Evolutionary conservation across 2,888 invertebrate species (phyloP).

Genomic region (Oscheius sp.): DNA sequence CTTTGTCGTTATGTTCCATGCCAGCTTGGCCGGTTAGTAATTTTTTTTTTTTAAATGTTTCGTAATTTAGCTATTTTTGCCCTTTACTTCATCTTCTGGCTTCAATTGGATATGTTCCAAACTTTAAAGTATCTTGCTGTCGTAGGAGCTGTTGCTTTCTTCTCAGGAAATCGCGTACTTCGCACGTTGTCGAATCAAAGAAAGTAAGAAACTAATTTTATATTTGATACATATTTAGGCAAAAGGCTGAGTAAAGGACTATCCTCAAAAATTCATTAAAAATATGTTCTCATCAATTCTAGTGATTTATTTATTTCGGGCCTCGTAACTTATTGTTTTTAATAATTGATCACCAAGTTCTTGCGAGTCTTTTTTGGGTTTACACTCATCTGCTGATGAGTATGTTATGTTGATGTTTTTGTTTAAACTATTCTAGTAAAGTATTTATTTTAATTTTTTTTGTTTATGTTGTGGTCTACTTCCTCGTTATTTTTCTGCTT

Average conservation of each 20-base stretch:
- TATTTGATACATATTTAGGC: slow-evolving; percentile 1
- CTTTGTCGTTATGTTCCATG: slow-evolving; percentile 87
- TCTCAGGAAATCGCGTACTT: slow-evolving; percentile 89
- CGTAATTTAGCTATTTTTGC: slow-evolving; percentile 80
- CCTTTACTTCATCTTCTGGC: slow-evolving; percentile 90
- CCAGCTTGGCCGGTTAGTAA: slow-evolving; percentile 82
- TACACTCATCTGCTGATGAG: slow-evolving; percentile 17
- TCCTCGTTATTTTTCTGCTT: background rate
- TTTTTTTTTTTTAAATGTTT: slow-evolving; percentile 3
- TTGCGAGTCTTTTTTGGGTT: slow-evolving; percentile 19
- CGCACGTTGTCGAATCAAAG: slow-evolving; percentile 51
- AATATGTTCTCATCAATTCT: slow-evolving; percentile 21
- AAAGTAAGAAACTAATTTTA: slow-evolving; percentile 32
- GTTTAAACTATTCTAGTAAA: background rate
- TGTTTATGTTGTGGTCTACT: background rate
- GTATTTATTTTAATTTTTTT: slow-evolving; percentile 11
- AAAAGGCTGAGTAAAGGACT: slow-evolving; percentile 16
- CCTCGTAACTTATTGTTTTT: slow-evolving; percentile 21
- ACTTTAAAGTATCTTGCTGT: slow-evolving; percentile 88
- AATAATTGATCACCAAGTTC: slow-evolving; percentile 8
- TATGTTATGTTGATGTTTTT: slow-evolving; percentile 14
- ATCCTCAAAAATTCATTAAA: background rate
- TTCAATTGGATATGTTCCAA: slow-evolving; percentile 92
- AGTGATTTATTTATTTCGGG: slow-evolving; percentile 28
- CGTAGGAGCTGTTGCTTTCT: slow-evolving; percentile 87